These are phyloP conservation scores for Mamestra configurata DNA, from an alignment of 1,140 invertebrate species.

Conservation along the genomic window DNA sequence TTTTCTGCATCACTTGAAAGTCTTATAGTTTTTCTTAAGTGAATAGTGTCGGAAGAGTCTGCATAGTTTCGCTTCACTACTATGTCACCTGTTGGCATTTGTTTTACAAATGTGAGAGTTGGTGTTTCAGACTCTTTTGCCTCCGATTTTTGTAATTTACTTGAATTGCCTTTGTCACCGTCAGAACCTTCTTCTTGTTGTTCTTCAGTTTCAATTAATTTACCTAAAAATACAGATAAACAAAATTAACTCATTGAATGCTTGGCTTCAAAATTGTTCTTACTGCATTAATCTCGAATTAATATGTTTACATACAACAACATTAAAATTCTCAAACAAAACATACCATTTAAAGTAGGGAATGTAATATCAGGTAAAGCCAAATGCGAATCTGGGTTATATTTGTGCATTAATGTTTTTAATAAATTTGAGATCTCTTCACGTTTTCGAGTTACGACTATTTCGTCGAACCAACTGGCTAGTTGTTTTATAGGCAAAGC, in stretches of 20 bases:
- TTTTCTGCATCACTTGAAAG: conserved; percentile 82
- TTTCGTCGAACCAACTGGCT: conserved; percentile 93
- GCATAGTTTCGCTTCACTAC: conserved; percentile 78
- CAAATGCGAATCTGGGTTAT: conserved; percentile 88
- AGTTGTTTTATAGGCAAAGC: conserved; percentile 92
- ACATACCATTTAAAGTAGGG: conserved; percentile 90
- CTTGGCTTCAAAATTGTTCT: too few species aligned
- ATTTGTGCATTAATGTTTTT: conserved; percentile 91
- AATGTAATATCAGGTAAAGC: conserved; percentile 90
- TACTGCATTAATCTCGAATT: too few species aligned
- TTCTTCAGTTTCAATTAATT: conserved; percentile 84
- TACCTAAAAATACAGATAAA: conserved; percentile 70
- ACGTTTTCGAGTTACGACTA: conserved; percentile 92
- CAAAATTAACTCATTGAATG: conserved; percentile 27
- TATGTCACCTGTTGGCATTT: conserved; percentile 81
- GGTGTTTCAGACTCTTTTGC: conserved; percentile 72
- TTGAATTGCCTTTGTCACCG: conserved; percentile 78
- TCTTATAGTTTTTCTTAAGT: conserved; percentile 79
- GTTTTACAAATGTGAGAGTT: conserved; percentile 79
- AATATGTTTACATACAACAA: too few species aligned
- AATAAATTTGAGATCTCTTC: conserved; percentile 93
- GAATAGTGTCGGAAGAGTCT: conserved; percentile 79
- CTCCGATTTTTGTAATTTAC: conserved; percentile 73
- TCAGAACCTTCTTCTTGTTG: conserved; percentile 78
- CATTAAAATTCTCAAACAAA: not conserved